These are phyloP conservation scores for Galeruca laticollis DNA, from an alignment of 2,888 invertebrate species.

Conservation along the genomic window DNA sequence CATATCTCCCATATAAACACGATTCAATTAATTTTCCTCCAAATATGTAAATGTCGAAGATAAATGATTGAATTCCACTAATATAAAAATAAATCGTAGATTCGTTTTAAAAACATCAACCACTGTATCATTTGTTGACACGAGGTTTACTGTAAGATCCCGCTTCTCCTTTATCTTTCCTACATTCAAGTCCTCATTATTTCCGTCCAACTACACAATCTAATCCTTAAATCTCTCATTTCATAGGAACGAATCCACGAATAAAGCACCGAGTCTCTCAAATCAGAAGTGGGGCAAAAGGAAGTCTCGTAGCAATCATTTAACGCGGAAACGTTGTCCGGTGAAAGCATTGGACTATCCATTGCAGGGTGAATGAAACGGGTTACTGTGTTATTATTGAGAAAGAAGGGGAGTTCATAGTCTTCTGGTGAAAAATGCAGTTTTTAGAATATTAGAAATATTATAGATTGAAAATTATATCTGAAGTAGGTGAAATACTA, in stretches of 20 bases:
- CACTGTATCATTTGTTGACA: background rate
- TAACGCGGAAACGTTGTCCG: background rate
- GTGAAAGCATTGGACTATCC: background rate
- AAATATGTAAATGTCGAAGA: too few species aligned
- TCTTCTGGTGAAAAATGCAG: too few species aligned
- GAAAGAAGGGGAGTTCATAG: too few species aligned
- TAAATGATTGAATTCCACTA: too few species aligned
- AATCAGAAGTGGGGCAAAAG: slow-evolving; percentile 31
- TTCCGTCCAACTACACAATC: slow-evolving; percentile 26
- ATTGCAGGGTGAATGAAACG: background rate
- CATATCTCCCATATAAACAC: too few species aligned
- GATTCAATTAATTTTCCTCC: too few species aligned
- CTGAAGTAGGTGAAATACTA: too few species aligned
- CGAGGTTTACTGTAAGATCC: background rate
- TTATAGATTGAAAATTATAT: too few species aligned
- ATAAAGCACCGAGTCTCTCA: slow-evolving; percentile 24
- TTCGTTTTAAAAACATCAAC: too few species aligned
- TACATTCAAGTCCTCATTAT: slow-evolving; percentile 24
- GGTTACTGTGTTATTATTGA: background rate
- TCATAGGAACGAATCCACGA: slow-evolving; percentile 29
- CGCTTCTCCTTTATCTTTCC: background rate
- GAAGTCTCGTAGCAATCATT: slow-evolving; percentile 17
- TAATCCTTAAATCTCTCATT: slow-evolving; percentile 36
- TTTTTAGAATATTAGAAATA: too few species aligned
- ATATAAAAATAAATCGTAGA: too few species aligned